Base-by-base conservation (phyloP, 2,888 invertebrate species). In the Caenorhabditis becei region DNA sequence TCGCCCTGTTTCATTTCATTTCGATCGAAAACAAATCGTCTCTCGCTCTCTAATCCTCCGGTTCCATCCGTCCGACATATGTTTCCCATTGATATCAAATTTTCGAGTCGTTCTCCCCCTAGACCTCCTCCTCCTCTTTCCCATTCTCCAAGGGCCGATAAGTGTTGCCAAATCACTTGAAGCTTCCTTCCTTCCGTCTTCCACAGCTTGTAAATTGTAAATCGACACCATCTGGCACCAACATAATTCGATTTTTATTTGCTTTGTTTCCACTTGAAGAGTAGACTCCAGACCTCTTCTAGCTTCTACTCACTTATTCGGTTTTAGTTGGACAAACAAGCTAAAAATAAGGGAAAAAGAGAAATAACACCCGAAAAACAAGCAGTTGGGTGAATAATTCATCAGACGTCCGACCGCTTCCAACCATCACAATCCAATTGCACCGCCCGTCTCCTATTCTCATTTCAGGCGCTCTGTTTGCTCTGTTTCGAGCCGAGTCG, bases 41-140 rank as follows among this genome's bases (percentile, higher is more conserved):
- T 26, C 20, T 4, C 32, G 16, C 59, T 56, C 54, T 71, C 56
- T 63, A 72, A 72, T 72, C 63, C 72, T 65, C 35, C 14, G 23
- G 18, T 69, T 23, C 32, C 44, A 26, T 20, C 51, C 14, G 44
- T 41, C 53, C 75, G 66, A 75, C 75, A 75, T 75, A 75, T 75
- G 75, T 75, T 75, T 66, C 75, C 75, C 75, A 66, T 75, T 75
- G 75, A 75, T 75, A 75, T 75, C 75, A 75, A 75, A 75, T 75
- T 75, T 61, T 75, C 75, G 63, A 74, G 58, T 75, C 75, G 61
- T 53, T 65, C 51, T 28, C 58, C 58, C 44, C n/a, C 56, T 20
- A 10, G 18, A 44, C 28, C 47, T 62, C 47, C 37, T 61, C 26
- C 62, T 62, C 35, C n/a, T 71, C 20, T 23, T 59, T 37, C 71